Evolutionary conservation across 2,888 invertebrate species (phyloP).

Genomic region (Dichetophora obliterata): DNA sequence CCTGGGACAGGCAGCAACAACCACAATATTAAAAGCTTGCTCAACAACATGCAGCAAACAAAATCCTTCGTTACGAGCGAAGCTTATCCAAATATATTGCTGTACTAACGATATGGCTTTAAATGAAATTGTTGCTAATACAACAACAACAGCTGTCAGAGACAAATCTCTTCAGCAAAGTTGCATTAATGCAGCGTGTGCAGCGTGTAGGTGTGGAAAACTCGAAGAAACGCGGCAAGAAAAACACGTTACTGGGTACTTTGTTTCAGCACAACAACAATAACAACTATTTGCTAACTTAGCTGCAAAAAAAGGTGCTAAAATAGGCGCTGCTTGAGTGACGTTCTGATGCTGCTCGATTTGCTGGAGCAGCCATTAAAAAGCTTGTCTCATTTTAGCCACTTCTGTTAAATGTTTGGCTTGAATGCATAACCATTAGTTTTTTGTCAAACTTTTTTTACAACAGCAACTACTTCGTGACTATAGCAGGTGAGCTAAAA

Average conservation of each 20-base stretch:
- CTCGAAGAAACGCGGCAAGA: constrained; percentile 7
- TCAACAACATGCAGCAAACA: background rate
- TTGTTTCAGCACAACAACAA: background rate
- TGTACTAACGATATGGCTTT: constrained; percentile 46
- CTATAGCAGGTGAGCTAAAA: background rate
- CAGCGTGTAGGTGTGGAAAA: constrained; percentile 54
- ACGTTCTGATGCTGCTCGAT: background rate
- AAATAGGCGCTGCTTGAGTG: background rate
- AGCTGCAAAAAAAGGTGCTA: background rate
- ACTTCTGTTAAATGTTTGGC: background rate
- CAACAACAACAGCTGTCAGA: constrained; percentile 26
- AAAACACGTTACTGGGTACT: background rate
- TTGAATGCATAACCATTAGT: background rate
- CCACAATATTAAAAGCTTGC: too few species aligned
- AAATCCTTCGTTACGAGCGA: constrained; percentile 26
- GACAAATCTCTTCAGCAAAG: constrained; percentile 25
- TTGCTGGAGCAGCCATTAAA: too few species aligned
- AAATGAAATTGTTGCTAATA: constrained; percentile 35
- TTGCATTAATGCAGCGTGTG: constrained; percentile 27
- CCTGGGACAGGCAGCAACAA: background rate
- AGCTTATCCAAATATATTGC: constrained; percentile 52
- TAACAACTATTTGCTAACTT: background rate
- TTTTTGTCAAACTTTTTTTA: too few species aligned
- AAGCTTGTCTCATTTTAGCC: background rate
- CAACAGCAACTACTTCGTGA: background rate